These are phyloP conservation scores for Lepilemur septentrionalis DNA, from an alignment of 2,797 vertebrate species.

Conservation along the genomic window DNA sequence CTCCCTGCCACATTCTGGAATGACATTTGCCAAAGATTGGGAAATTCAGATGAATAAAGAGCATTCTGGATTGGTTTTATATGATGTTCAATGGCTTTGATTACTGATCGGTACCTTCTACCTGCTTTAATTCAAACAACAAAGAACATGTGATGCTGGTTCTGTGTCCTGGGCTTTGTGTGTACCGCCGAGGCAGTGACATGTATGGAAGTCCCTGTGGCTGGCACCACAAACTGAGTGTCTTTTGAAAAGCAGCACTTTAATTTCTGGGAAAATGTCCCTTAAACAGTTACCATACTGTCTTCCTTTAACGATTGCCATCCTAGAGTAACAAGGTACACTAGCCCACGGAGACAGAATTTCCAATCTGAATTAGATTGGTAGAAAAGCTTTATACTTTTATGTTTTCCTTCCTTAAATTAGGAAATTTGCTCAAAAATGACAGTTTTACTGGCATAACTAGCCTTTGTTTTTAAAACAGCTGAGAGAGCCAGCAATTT, in stretches of 20 bases:
- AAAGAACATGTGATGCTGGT: background rate
- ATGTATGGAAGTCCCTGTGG: background rate
- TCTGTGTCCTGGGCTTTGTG: background rate
- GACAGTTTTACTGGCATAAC: conserved; percentile 10
- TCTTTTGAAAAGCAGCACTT: background rate
- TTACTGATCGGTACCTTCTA: background rate
- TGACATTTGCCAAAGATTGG: background rate
- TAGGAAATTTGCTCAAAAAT: conserved; percentile 28
- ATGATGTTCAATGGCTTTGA: background rate
- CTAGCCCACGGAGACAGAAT: background rate
- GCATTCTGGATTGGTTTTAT: background rate
- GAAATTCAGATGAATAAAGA: background rate
- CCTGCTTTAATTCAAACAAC: background rate
- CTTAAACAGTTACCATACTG: background rate
- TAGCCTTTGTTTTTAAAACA: conserved; percentile 52
- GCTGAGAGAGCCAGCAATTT: background rate
- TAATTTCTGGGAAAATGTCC: background rate
- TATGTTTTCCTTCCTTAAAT: conserved; percentile 17
- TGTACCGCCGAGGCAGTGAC: background rate
- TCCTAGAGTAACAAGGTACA: background rate
- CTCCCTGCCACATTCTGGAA: background rate
- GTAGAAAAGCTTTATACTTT: background rate
- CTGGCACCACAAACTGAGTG: background rate
- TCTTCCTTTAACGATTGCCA: background rate
- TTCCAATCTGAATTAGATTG: background rate